phyloP scores from a whole-genome alignment of 2,113 vertebrate genomes.

The Chelonoidis abingdonii region DNA sequence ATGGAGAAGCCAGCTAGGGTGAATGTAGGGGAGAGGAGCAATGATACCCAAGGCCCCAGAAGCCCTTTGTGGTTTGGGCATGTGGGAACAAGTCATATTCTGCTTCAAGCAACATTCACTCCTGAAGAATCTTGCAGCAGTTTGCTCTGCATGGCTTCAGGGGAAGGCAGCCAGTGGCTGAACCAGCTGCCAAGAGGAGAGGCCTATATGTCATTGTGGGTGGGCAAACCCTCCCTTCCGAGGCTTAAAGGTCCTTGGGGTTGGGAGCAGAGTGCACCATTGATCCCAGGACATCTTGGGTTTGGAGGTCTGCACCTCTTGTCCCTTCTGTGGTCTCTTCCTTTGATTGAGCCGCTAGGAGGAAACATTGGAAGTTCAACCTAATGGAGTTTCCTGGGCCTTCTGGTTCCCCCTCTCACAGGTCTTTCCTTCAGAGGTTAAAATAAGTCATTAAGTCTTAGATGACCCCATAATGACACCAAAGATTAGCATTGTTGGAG shows the following conservation, averaged over 20 bases:
- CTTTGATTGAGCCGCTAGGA: neutral
- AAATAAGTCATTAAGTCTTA: neutral
- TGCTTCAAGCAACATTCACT: neutral
- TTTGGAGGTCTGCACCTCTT: neutral
- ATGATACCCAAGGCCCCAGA: neutral
- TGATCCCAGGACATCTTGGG: neutral
- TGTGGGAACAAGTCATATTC: neutral
- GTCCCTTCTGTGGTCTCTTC: neutral
- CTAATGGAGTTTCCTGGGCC: neutral
- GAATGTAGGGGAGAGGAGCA: neutral
- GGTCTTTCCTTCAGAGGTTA: neutral
- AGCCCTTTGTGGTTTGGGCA: neutral
- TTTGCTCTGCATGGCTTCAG: neutral
- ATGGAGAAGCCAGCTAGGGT: neutral
- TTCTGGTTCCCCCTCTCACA: neutral
- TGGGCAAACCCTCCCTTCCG: neutral
- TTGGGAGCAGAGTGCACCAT: neutral
- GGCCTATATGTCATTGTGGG: neutral
- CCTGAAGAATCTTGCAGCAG: neutral
- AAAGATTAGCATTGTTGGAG: neutral
- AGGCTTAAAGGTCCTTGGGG: neutral
- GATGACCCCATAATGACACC: neutral
- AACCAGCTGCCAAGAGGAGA: neutral
- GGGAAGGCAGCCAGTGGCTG: neutral
- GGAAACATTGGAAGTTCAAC: neutral